Conservation (phyloP, 1,140 invertebrate species). For the Platyscapa corneri region DNA sequence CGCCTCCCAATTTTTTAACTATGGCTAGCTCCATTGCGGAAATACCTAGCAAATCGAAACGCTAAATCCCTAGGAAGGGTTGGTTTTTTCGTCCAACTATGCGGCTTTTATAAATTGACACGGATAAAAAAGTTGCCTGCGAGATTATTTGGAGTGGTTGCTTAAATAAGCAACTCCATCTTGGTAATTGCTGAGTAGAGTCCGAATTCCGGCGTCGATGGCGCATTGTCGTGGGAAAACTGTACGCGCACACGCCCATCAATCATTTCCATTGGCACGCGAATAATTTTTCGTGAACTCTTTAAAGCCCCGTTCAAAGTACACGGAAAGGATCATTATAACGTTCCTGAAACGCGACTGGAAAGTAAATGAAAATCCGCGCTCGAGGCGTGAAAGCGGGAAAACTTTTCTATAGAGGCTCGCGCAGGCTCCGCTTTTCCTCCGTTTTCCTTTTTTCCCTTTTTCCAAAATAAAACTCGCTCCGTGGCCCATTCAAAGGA, state of each 20-base stretch:
- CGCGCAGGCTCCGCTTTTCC: background rate
- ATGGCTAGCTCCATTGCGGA: too few relatives aligned
- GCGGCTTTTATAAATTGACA: too few relatives aligned
- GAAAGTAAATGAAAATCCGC: constrained; percentile 38
- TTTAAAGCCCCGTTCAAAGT: background rate
- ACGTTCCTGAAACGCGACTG: constrained; percentile 33
- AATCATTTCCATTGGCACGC: background rate
- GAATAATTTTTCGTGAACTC: constrained; percentile 11
- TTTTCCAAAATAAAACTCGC: background rate
- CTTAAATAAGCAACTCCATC: too few relatives aligned
- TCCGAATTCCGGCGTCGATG: background rate
- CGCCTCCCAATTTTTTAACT: too few relatives aligned
- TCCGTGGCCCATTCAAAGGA: background rate
- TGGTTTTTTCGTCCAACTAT: too few relatives aligned
- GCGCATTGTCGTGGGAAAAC: background rate
- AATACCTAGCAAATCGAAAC: too few relatives aligned
- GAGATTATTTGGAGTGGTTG: too few relatives aligned
- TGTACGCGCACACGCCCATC: background rate
- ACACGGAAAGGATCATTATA: constrained; percentile 36
- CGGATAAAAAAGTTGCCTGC: too few relatives aligned
- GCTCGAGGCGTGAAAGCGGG: constrained; percentile 18
- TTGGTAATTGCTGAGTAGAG: too few relatives aligned
- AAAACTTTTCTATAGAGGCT: constrained; percentile 40
- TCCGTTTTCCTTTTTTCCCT: background rate
- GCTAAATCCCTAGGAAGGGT: too few relatives aligned